Conservation (phyloP, 2,888 invertebrate genomes). For the Copidosoma aretas region DNA sequence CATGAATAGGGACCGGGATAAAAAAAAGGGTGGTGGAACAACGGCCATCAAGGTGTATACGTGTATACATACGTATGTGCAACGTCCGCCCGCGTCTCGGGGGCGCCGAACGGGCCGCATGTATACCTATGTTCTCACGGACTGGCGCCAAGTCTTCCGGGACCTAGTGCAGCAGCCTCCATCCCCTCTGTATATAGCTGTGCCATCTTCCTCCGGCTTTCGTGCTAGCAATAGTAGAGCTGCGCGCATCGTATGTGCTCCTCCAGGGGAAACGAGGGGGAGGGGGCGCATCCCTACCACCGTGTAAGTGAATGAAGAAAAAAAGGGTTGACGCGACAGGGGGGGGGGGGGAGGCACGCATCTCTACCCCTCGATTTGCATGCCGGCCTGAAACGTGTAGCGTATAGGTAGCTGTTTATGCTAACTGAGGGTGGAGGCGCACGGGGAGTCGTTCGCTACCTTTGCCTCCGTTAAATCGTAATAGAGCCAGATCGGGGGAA, state of each 20-base stretch:
- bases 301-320: neutral
- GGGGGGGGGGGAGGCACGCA: neutral
- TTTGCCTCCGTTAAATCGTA: no score
- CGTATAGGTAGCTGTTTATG: neutral
- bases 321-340: neutral
- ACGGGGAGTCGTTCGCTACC: neutral
- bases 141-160: no score
- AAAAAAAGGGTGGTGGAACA: no score
- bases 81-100: no score
- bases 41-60: no score
- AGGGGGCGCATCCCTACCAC: neutral
- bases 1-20: no score
- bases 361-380: slow-evolving; percentile 28
- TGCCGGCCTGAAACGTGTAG: slow-evolving; percentile 7
- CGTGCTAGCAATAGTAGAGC: no score
- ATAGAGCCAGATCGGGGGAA: no score
- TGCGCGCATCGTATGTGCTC: neutral
- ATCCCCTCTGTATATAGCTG: neutral
- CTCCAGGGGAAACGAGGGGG: neutral
- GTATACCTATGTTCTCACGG: no score
- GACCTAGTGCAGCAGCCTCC: no score
- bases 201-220: neutral
- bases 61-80: no score
- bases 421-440: neutral
- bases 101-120: no score